A percentile compares a stretch with the other conserved stretches of the same genome.
phyloP scores from a whole-genome alignment of 1,140 invertebrate genomes.

The Drosophila ananassae region DNA sequence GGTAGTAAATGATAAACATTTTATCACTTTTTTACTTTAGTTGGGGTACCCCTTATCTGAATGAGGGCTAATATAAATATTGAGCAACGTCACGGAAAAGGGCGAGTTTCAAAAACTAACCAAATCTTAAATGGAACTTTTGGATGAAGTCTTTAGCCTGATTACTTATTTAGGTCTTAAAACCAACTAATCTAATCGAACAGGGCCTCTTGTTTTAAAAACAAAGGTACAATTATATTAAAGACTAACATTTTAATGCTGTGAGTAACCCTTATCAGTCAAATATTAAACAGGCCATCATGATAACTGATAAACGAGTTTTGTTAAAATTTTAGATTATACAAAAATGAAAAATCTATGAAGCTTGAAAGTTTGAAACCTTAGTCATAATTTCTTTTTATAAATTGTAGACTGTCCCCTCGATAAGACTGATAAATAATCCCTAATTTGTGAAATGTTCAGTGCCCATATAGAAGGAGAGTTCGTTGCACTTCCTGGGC shows the following conservation, averaged over 20 bases:
- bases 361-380: neutral
- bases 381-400: slow-evolving; percentile 29
- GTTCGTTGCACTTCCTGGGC: slow-evolving; percentile 26
- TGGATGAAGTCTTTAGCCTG: too few relatives aligned
- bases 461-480: neutral
- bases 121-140: neutral
- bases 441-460: slow-evolving; percentile 4
- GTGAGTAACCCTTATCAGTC: neutral
- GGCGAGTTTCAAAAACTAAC: neutral
- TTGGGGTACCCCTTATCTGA: slow-evolving; percentile 4
- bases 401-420: neutral
- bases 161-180: neutral
- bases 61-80: slow-evolving; percentile 17
- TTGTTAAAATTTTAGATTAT: neutral
- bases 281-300: slow-evolving; percentile 2
- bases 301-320: slow-evolving; percentile 8
- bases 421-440: neutral
- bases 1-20: slow-evolving; percentile 24
- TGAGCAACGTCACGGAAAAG: slow-evolving; percentile 25
- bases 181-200: neutral
- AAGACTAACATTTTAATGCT: neutral
- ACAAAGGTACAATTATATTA: neutral
- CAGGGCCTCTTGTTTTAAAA: neutral
- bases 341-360: slow-evolving; percentile 6
- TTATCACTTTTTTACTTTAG: slow-evolving; percentile 21